Base-by-base conservation (phyloP, 2,888 invertebrate species). In the Limnephilus lunatus region DNA sequence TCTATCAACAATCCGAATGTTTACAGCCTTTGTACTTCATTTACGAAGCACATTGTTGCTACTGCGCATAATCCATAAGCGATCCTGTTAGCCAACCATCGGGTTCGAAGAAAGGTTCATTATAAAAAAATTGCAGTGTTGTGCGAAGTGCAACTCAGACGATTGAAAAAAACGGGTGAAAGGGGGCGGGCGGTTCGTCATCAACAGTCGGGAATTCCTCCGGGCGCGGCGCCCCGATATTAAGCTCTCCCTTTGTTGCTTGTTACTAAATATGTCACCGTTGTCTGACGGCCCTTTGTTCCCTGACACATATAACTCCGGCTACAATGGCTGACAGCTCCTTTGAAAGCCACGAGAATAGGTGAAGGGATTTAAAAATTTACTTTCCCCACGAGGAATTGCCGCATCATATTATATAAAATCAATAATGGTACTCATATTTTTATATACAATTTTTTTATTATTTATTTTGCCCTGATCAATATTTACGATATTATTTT, bases 251-350 rank as follows among this genome's bases (percentile, higher is more conserved):
- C 35, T 39, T 91, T 89, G 87, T 91, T 85, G 35, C 87, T 80
- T 87, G 81, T 91, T 87, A 81, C 87, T 91, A 91, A 91, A 91
- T 85, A 91, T 87, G 91, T 91, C 91, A 91, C 87, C 81, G 86
- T 91, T 91, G 91, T 91, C 87, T 91, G 91, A 19, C 3, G 87
- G 81, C 39, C 81, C 32, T 44, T 90, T 90, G 90, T 90, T 83
- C 44, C 82, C 32, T 90, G 90, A 90, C 90, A 90, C 90, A 53
- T 83, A 90, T 90, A 90, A 83, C 90, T 90, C 83, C 25, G 32
- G 83, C 39, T 39, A 89, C 89, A 89, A 30, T 32, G 81, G 44
- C 32, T 89, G 89, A 89, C 89, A 89, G 89, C 35, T 89, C 81
- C 44, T 44, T 88, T 53, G 39, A 81, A 39, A 81, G 32, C 31